Conservation (phyloP, 2,888 invertebrate genomes). For the Nipponacmea schrenckii region DNA sequence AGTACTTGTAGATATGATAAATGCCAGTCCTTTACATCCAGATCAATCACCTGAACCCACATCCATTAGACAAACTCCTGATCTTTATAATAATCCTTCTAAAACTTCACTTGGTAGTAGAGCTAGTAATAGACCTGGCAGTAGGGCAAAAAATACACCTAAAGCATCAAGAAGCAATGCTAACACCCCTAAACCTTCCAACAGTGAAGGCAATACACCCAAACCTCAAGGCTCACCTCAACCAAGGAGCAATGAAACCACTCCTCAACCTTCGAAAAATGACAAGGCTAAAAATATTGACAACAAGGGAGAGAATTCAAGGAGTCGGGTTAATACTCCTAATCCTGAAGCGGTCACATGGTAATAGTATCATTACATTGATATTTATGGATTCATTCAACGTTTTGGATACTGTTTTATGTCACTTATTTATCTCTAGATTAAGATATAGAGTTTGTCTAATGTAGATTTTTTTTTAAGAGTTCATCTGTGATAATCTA, state of each 20-base stretch:
- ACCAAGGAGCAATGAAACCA: too few species aligned
- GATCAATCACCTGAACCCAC: neutral
- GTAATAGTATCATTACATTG: too few species aligned
- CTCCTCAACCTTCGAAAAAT: too few species aligned
- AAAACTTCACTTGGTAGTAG: neutral
- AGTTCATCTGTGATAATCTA: neutral
- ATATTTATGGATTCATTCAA: too few species aligned
- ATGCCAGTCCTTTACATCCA: neutral
- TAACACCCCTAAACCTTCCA: neutral
- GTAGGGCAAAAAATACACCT: neutral
- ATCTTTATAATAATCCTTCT: neutral
- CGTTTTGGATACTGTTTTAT: too few species aligned
- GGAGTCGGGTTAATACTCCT: neutral
- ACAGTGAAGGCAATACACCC: neutral
- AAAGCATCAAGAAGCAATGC: neutral
- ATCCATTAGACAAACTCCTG: too few species aligned
- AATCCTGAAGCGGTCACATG: neutral
- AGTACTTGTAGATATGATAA: neutral
- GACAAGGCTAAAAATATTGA: too few species aligned
- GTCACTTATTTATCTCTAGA: too few species aligned
- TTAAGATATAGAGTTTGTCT: too few species aligned
- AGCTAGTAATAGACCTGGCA: neutral
- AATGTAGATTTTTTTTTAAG: neutral
- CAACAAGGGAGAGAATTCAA: too few species aligned
- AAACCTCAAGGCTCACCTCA: neutral